Base-by-base conservation (phyloP, 2,888 invertebrate species). In the Aethes cnicana region DNA sequence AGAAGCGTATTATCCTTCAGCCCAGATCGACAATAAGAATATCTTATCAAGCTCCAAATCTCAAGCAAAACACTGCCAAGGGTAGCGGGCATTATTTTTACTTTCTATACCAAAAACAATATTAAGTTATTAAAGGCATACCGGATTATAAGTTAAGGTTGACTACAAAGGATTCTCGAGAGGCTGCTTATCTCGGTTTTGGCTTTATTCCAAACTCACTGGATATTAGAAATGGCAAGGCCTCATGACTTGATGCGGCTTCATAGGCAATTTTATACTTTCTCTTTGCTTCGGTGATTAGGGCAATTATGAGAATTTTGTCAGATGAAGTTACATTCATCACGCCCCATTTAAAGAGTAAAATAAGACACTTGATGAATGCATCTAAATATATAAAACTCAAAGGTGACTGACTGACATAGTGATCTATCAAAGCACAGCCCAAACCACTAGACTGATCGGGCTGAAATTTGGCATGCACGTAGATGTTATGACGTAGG, bases 121-220 rank as follows among this genome's bases (percentile, higher is more conserved):
- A 52, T 52, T 48, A 52, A 47, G 39, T 54, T 54, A 53, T 56
- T 53, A 54, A 54, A 49, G 46, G 17, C 50, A 44, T 53, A 43
- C 53, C 55, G 53, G 61, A 56, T 59, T 56, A 57, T 54, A 56
- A 56, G 49, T 63, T 71, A 63, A 56, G 61, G 54, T 63, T 56
- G 62, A 52, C 61, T 59, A 68, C 67, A 76, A 77, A 72, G 76
- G 75, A 70, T 69, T 72, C 74, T 77, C 72, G 56, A 62, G 68
- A 65, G 66, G 66, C 66, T 71, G 71, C 67, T 82, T 81, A 84
- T 83, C 83, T 79, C 64, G 73, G 62, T 71, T 73, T 78, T 85
- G 82, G 83, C 81, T 62, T 55, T 43, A 50, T 55, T 74, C 82
- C 83, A 83, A 79, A 65, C 62, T 67, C 64, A 61, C 56, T 61